Conservation (phyloP, 2,113 vertebrate genomes). For the Petrocephalus microphthalmus region DNA sequence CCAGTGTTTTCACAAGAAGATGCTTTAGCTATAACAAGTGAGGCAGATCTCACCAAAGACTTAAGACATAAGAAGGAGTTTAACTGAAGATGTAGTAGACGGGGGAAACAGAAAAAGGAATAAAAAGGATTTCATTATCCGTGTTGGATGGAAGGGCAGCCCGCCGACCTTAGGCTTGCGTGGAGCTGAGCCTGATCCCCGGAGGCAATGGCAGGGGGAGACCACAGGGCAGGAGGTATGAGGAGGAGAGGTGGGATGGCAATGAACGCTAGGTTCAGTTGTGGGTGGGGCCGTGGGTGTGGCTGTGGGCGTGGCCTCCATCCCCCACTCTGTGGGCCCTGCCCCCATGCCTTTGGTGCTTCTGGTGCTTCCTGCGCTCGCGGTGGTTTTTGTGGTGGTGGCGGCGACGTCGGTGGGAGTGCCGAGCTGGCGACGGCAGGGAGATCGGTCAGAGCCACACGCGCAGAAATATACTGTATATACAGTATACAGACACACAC, state of each 20-base stretch:
- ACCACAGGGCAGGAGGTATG: neutral
- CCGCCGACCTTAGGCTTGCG: neutral
- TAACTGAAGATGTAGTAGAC: neutral
- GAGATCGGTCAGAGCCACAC: neutral
- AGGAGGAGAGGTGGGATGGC: neutral
- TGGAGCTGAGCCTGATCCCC: neutral
- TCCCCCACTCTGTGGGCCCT: constrained; percentile 58
- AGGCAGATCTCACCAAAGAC: neutral
- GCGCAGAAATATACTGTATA: neutral
- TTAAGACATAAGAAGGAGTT: neutral
- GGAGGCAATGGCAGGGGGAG: neutral
- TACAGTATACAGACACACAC: neutral
- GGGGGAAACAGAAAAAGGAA: neutral
- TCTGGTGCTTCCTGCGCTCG: constrained; percentile 67
- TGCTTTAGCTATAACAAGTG: neutral
- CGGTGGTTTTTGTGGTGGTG: constrained; percentile 72
- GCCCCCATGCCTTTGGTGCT: constrained; percentile 57
- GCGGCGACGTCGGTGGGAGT: constrained; percentile 71
- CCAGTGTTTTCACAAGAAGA: neutral
- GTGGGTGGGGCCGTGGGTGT: constrained; percentile 36
- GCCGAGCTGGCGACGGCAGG: constrained; percentile 60
- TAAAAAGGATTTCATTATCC: neutral
- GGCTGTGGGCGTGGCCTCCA: constrained; percentile 31
- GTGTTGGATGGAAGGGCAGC: neutral
- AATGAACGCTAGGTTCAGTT: constrained; percentile 56